Percentiles rank a stretch among this genome's conserved stretches.
Evolutionary conservation across 1,140 invertebrate species (phyloP).

Genomic region (Drosophila navojoa): DNA sequence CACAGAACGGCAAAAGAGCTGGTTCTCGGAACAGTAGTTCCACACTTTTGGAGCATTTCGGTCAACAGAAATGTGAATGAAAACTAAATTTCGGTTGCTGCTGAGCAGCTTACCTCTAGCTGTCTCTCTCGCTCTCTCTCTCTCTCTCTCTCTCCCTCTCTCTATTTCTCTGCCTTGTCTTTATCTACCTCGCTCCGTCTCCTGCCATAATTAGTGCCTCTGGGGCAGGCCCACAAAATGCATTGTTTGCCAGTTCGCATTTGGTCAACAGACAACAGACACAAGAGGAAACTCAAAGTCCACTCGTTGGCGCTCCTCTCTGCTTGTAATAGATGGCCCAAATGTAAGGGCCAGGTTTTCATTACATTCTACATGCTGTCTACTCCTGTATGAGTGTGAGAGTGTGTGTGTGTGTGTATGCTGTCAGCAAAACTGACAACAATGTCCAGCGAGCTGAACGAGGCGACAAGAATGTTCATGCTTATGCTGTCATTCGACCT

Average conservation of each 20-base stretch:
- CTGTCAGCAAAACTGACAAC: conserved; percentile 34
- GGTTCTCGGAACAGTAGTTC: background rate
- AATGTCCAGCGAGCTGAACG: conserved; percentile 18
- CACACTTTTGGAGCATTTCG: background rate
- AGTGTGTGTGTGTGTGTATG: background rate
- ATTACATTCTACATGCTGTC: conserved; percentile 1
- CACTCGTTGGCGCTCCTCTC: background rate
- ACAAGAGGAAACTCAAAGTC: conserved; percentile 7
- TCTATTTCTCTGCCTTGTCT: no score
- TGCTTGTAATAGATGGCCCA: conserved; percentile 26
- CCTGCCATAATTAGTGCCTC: conserved; percentile 11
- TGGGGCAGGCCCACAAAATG: conserved; percentile 15
- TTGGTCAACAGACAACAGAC: conserved; percentile 16
- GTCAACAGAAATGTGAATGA: background rate
- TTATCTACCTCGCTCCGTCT: no score
- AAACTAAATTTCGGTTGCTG: background rate
- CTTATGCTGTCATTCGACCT: background rate
- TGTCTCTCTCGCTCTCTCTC: no score
- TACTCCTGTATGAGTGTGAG: background rate
- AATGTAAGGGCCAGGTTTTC: conserved; percentile 12
- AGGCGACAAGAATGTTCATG: conserved; percentile 25
- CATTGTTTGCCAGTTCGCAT: conserved; percentile 26
- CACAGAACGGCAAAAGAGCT: background rate
- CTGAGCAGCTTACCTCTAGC: background rate
- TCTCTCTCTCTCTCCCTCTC: no score